Percentiles rank a stretch among this genome's conserved stretches.
These are phyloP conservation scores for Anarrhichthys ocellatus DNA, from an alignment of 2,113 vertebrate genomes.

Conservation along the genomic window DNA sequence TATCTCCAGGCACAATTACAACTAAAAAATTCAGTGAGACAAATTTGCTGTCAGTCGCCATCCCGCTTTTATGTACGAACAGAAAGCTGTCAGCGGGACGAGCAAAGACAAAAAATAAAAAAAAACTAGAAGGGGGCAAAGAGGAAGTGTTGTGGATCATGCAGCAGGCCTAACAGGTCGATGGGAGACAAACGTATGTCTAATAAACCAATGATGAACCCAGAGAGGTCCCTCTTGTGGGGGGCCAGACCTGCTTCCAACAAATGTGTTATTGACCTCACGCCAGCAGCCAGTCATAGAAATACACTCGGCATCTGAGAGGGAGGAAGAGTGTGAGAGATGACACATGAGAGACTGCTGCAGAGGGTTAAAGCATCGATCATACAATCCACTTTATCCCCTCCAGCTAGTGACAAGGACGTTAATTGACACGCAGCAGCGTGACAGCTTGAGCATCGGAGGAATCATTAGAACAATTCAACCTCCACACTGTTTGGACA, in stretches of 20 bases:
- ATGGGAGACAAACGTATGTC: slow-evolving; percentile 77
- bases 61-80: slow-evolving; percentile 61
- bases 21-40: slow-evolving; percentile 68
- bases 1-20: slow-evolving; percentile 72
- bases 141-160: slow-evolving; percentile 61
- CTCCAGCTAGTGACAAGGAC: slow-evolving; percentile 43
- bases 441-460: slow-evolving; percentile 34
- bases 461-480: slow-evolving; percentile 48
- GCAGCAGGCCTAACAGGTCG: slow-evolving; percentile 61
- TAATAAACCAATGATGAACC: slow-evolving; percentile 79
- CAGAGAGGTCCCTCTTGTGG: slow-evolving; percentile 66
- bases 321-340: slow-evolving; percentile 30
- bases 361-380: slow-evolving; percentile 64
- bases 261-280: slow-evolving; percentile 78
- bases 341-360: slow-evolving; percentile 40
- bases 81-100: slow-evolving; percentile 41
- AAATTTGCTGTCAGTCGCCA: slow-evolving; percentile 69
- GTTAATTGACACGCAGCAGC: slow-evolving; percentile 58
- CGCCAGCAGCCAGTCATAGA: slow-evolving; percentile 53
- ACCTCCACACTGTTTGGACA: slow-evolving; percentile 1
- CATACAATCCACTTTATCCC: slow-evolving; percentile 49
- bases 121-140: slow-evolving; percentile 25
- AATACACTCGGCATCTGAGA: slow-evolving; percentile 39
- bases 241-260: slow-evolving; percentile 43
- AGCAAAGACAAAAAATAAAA: slow-evolving; percentile 9